phyloP scores from a whole-genome alignment of 2,113 vertebrate genomes.

The Stegostoma tigrinum region DNA sequence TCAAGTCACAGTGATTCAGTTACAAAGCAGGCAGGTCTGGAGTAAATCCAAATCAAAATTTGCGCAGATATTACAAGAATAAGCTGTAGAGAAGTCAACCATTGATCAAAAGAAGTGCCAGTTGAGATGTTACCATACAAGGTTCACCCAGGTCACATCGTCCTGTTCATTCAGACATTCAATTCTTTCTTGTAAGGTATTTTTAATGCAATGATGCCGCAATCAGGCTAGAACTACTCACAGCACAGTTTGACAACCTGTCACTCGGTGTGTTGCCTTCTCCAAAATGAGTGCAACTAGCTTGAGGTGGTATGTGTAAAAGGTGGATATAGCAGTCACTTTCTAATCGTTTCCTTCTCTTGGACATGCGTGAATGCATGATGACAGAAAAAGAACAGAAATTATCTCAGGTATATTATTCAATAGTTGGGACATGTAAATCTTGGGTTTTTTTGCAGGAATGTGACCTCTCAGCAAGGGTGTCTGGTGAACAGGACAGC shows the following conservation, averaged over 20 bases:
- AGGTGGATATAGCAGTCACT: not conserved
- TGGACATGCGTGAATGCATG: not conserved
- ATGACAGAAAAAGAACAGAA: not conserved
- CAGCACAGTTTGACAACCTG: not conserved
- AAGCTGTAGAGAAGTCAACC: not conserved
- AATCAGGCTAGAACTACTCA: not conserved
- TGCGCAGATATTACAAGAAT: not conserved
- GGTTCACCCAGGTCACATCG: not conserved
- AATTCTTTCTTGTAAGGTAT: not conserved
- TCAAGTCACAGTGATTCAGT: not conserved
- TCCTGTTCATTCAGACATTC: not conserved
- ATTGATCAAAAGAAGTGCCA: not conserved
- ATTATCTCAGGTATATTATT: not conserved
- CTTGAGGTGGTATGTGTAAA: not conserved
- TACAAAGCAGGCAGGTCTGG: not conserved
- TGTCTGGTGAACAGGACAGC: not conserved
- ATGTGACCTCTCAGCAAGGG: not conserved
- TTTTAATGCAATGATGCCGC: not conserved
- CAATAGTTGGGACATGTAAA: not conserved
- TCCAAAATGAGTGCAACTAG: not conserved
- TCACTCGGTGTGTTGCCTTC: not conserved
- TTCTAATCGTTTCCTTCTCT: not conserved
- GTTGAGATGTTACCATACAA: not conserved
- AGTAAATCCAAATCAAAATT: not conserved
- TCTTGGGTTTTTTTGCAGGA: not conserved